These are phyloP conservation scores for Calyptomena viridis DNA, from an alignment of 2,113 vertebrate genomes.

Conservation along the genomic window DNA sequence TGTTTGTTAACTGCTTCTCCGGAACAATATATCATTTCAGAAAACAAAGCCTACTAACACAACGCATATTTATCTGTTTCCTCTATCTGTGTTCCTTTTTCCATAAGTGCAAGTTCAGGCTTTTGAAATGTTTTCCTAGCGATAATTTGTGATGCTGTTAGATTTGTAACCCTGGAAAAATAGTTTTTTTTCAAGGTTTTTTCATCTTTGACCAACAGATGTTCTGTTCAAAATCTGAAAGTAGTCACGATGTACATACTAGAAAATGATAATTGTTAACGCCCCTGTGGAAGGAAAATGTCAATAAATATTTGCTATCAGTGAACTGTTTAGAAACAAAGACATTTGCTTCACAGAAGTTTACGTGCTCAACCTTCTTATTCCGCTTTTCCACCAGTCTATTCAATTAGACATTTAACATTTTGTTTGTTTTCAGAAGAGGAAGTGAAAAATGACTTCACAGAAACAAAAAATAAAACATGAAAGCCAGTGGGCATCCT, in stretches of 20 bases:
- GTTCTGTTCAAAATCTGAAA: constrained; percentile 30
- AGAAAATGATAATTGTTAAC: constrained; percentile 38
- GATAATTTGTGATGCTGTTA: constrained; percentile 58
- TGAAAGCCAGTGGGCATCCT: not conserved
- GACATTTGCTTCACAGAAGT: not conserved
- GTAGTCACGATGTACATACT: not conserved
- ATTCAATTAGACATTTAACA: not conserved
- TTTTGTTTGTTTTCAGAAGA: constrained; percentile 12
- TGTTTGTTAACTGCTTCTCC: constrained; percentile 76
- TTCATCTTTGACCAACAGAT: constrained; percentile 56
- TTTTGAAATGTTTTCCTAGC: constrained; percentile 43
- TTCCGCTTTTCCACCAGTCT: not conserved
- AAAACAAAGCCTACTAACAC: constrained; percentile 78
- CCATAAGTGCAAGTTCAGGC: constrained; percentile 50
- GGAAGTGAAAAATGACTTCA: constrained; percentile 38
- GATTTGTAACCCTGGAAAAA: constrained; percentile 33
- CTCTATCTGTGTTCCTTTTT: constrained; percentile 80
- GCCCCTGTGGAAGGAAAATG: constrained; percentile 56
- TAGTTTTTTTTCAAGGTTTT: not conserved
- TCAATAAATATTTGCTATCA: constrained; percentile 54
- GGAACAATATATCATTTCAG: constrained; percentile 78
- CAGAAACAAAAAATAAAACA: constrained; percentile 22
- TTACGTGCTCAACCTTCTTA: not conserved
- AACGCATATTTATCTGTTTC: constrained; percentile 78
- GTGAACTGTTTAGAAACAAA: constrained; percentile 44